phyloP scores from a whole-genome alignment of 2,888 invertebrate species.

The Ctena decussata region DNA sequence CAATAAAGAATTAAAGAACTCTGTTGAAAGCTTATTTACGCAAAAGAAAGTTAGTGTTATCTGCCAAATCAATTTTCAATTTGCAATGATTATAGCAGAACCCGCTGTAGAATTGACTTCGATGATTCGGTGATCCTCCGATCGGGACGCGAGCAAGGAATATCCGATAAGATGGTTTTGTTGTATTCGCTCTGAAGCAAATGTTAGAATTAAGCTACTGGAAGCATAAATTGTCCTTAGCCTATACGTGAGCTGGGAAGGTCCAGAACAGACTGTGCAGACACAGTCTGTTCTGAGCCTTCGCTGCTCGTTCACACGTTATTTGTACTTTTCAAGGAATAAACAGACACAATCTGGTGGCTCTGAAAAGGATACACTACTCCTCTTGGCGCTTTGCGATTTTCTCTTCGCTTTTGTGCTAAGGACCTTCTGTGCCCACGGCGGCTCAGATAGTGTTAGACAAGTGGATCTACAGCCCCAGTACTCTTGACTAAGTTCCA shows the following conservation, averaged over 20 bases:
- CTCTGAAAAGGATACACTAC: too few species aligned
- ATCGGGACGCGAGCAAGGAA: neutral
- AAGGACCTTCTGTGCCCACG: too few species aligned
- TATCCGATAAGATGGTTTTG: neutral
- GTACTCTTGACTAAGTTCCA: neutral
- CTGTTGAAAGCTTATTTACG: neutral
- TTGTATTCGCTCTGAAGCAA: neutral
- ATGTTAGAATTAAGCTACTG: too few species aligned
- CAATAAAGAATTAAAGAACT: neutral
- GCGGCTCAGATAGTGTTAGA: neutral
- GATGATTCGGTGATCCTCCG: neutral
- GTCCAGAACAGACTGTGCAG: too few species aligned
- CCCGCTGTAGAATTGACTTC: neutral
- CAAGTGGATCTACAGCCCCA: neutral
- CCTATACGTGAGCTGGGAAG: too few species aligned
- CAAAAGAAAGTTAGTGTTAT: neutral
- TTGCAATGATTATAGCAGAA: constrained; percentile 4
- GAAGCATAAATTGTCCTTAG: too few species aligned
- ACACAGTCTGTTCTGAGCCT: too few species aligned
- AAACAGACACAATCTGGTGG: too few species aligned
- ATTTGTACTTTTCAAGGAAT: too few species aligned
- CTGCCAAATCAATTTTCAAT: constrained; percentile 5
- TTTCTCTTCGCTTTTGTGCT: too few species aligned
- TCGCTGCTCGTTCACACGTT: too few species aligned
- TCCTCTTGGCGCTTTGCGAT: too few species aligned